Conservation (phyloP, 1,140 invertebrate species). For the Lycorma delicatula region DNA sequence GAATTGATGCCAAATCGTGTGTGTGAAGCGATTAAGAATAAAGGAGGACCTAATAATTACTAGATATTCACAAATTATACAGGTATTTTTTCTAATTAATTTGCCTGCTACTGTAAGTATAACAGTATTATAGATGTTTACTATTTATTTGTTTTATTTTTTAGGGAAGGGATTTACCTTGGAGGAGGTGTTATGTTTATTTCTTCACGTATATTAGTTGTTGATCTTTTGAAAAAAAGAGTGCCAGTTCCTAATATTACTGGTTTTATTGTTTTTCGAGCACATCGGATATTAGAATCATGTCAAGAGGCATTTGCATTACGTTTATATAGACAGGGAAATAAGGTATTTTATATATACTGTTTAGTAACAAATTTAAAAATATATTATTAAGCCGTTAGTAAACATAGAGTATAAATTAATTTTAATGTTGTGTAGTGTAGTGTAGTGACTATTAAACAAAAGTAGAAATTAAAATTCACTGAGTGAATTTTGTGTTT, state of each 20-base stretch:
- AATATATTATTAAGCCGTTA: no score
- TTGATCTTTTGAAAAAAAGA: conserved; percentile 88
- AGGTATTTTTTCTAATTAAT: no score
- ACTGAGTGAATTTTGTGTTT: no score
- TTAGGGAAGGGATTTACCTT: conserved; percentile 69
- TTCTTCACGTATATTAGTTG: conserved; percentile 88
- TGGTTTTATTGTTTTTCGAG: conserved; percentile 75
- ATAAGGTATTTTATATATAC: conserved; percentile 56
- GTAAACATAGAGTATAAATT: not conserved
- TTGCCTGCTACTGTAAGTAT: no score
- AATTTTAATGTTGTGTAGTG: not conserved
- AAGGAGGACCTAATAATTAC: no score
- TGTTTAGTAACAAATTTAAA: conserved; percentile 10
- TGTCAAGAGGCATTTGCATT: conserved; percentile 93
- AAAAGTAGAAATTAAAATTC: not conserved
- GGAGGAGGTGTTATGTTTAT: conserved; percentile 90
- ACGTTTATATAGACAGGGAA: conserved; percentile 78
- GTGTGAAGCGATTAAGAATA: no score
- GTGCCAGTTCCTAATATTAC: conserved; percentile 84
- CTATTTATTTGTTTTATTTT: conserved; percentile 33
- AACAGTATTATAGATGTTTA: conserved; percentile 1
- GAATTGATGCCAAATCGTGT: not conserved
- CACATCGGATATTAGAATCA: conserved; percentile 87
- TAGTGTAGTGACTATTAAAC: conserved; percentile 1
- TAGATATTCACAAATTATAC: no score